Evolutionary conservation across 2,888 invertebrate species (phyloP).

Genomic region (Acanthosepion lycidas): DNA sequence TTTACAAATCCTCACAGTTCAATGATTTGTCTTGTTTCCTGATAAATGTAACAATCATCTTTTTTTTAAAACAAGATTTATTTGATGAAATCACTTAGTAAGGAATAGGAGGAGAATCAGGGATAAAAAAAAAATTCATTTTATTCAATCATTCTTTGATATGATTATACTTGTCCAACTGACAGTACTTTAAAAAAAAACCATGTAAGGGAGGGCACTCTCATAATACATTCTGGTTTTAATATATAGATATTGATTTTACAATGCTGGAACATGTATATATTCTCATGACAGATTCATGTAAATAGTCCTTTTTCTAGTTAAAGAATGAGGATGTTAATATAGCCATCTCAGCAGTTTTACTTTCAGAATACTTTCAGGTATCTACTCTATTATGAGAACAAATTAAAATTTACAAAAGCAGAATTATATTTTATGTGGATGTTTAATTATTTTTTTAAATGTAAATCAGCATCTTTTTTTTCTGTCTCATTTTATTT

Average conservation of each 20-base stretch:
- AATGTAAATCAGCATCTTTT: background rate
- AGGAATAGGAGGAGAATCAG: background rate
- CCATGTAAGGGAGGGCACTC: conserved; percentile 33
- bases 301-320: background rate
- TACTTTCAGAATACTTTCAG: background rate
- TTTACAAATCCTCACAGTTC: too few relatives aligned
- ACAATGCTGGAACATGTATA: background rate
- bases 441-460: background rate
- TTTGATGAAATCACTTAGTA: too few relatives aligned
- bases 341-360: background rate
- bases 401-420: background rate
- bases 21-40: too few relatives aligned
- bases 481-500: background rate
- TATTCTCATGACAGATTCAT: background rate
- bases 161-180: background rate
- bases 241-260: background rate
- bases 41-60: too few relatives aligned
- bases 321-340: background rate
- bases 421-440: background rate
- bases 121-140: background rate
- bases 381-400: background rate
- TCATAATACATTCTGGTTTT: background rate
- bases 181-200: background rate
- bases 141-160: background rate
- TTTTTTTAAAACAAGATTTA: too few relatives aligned